Evolutionary conservation across 2,888 invertebrate species (phyloP).

Genomic region (Cerastis rubricosa): DNA sequence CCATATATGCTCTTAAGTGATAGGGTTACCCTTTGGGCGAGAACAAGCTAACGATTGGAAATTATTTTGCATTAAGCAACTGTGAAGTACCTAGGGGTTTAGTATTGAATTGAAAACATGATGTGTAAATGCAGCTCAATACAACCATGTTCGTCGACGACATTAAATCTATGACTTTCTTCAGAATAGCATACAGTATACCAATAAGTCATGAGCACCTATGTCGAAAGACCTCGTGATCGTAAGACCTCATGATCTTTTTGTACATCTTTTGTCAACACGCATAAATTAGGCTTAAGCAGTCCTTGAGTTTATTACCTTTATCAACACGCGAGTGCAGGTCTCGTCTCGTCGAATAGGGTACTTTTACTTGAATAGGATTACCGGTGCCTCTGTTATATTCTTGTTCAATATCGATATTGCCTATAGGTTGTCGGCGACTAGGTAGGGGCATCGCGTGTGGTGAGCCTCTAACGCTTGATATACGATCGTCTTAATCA

Average conservation of each 20-base stretch:
- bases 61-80: constrained; percentile 30
- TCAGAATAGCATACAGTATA: constrained; percentile 10
- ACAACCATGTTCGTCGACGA: background rate
- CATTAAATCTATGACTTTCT: constrained; percentile 2
- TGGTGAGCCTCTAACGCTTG: constrained; percentile 80
- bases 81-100: constrained; percentile 4
- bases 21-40: constrained; percentile 43
- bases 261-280: constrained; percentile 50
- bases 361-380: constrained; percentile 60
- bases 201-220: constrained; percentile 5
- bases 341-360: constrained; percentile 41
- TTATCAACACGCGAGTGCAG: constrained; percentile 49
- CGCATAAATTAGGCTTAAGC: constrained; percentile 59
- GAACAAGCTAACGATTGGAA: constrained; percentile 33
- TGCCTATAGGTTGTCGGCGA: constrained; percentile 67
- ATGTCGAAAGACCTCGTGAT: constrained; percentile 30
- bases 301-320: constrained; percentile 50
- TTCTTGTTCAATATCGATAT: constrained; percentile 71
- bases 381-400: constrained; percentile 57
- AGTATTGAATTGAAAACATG: constrained; percentile 5
- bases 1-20: constrained; percentile 54
- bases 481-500: constrained; percentile 88
- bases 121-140: background rate
- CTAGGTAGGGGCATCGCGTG: constrained; percentile 81
- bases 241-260: constrained; percentile 38